Evolutionary conservation across 2,888 invertebrate genomes (phyloP).

Genomic region (Stenolophus ochropezus): DNA sequence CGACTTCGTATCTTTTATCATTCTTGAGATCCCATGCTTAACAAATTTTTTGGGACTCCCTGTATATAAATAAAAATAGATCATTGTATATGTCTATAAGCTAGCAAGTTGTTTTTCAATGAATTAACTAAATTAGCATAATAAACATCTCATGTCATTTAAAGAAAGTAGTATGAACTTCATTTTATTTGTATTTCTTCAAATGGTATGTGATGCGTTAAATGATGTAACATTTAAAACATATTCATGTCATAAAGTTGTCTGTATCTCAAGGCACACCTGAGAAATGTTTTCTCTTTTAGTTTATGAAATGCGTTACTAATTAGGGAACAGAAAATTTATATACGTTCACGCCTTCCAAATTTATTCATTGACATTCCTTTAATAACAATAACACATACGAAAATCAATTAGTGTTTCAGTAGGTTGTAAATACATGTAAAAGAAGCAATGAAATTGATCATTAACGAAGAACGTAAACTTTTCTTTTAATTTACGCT

Average conservation of each 20-base stretch:
- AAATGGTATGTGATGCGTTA: no score
- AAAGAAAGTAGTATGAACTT: no score
- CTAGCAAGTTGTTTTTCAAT: no score
- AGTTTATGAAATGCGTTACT: constrained; percentile 10
- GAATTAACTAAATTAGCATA: no score
- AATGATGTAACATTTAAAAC: constrained; percentile 1
- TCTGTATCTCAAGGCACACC: background rate
- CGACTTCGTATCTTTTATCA: no score
- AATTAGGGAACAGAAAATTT: background rate
- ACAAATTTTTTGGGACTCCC: no score
- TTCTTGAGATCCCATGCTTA: no score
- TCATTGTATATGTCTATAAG: no score
- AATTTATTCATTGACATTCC: background rate
- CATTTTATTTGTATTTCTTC: no score
- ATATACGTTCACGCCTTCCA: background rate
- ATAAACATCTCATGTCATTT: no score
- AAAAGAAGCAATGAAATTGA: background rate
- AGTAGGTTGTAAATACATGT: background rate
- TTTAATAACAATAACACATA: background rate
- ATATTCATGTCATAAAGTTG: background rate
- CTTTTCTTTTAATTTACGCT: background rate
- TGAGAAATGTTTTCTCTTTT: constrained; percentile 7
- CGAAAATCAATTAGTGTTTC: background rate
- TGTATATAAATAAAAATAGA: no score
- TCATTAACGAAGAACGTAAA: background rate